phyloP scores from a whole-genome alignment of 2,797 vertebrate species.

The Acrocephalus scirpaceus region DNA sequence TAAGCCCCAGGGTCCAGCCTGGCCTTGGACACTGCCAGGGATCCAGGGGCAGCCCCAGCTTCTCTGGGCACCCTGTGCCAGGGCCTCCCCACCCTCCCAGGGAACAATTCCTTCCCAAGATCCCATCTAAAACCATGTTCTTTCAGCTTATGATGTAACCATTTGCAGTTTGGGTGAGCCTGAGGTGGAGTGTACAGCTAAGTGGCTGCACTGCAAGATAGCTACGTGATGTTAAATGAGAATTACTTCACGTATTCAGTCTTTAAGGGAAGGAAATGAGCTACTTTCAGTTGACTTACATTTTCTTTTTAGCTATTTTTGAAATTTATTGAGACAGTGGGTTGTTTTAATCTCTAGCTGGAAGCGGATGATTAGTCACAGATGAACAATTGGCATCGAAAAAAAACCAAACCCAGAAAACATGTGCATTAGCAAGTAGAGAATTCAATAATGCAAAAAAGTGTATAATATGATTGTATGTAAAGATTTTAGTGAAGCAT shows the following conservation, averaged over 20 bases:
- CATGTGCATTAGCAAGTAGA: neutral
- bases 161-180: neutral
- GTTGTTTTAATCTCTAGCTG: neutral
- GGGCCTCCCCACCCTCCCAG: neutral
- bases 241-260: neutral
- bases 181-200: neutral
- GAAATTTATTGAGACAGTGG: neutral
- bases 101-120: accelerated
- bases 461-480: neutral
- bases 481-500: constrained; percentile 5
- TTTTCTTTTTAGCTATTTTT: neutral
- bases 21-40: neutral
- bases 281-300: neutral
- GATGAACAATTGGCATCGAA: neutral
- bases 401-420: neutral
- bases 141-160: neutral
- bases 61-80: neutral
- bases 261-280: neutral
- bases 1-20: neutral
- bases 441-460: neutral
- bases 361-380: neutral
- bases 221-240: neutral
- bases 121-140: neutral
- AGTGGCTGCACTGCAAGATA: neutral
- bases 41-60: neutral